Percentiles rank a stretch among this genome's conserved stretches.
Conservation (phyloP, 1,140 invertebrate species). For the Oedothorax gibbosus region DNA sequence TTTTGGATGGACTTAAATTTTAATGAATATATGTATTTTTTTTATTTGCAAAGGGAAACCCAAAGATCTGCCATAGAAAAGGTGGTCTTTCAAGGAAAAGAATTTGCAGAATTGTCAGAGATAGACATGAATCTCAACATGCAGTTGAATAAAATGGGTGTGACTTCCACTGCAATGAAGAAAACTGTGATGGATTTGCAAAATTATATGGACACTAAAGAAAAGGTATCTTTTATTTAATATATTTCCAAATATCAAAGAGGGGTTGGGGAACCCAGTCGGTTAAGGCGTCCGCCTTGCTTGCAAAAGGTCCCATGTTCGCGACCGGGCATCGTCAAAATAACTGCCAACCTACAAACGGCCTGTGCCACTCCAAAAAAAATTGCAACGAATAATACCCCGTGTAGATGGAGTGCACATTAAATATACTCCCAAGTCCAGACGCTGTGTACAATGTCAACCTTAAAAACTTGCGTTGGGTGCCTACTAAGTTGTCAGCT, state of each 20-base stretch:
- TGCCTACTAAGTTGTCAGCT: too few relatives aligned
- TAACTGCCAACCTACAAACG: not conserved
- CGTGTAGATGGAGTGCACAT: too few relatives aligned
- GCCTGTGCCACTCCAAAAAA: not conserved
- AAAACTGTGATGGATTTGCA: not conserved
- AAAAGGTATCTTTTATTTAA: not conserved
- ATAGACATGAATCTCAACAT: not conserved
- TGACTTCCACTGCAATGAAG: not conserved
- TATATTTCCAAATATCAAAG: not conserved
- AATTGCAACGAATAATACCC: not conserved
- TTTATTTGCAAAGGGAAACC: not conserved
- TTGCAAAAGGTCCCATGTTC: not conserved
- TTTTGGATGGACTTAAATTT: not conserved
- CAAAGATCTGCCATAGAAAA: not conserved
- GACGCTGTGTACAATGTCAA: too few relatives aligned
- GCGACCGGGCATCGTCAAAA: not conserved
- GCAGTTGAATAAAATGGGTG: not conserved
- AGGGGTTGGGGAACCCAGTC: not conserved
- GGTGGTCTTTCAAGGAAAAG: not conserved
- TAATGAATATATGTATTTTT: slow-evolving; percentile 1
- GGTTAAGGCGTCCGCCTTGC: not conserved
- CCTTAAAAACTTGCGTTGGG: too few relatives aligned
- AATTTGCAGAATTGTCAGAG: slow-evolving; percentile 8
- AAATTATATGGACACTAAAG: not conserved
- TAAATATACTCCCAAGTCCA: too few relatives aligned